Evolutionary conservation across 2,888 invertebrate species (phyloP).

Genomic region (Glaucopsyche alexis): DNA sequence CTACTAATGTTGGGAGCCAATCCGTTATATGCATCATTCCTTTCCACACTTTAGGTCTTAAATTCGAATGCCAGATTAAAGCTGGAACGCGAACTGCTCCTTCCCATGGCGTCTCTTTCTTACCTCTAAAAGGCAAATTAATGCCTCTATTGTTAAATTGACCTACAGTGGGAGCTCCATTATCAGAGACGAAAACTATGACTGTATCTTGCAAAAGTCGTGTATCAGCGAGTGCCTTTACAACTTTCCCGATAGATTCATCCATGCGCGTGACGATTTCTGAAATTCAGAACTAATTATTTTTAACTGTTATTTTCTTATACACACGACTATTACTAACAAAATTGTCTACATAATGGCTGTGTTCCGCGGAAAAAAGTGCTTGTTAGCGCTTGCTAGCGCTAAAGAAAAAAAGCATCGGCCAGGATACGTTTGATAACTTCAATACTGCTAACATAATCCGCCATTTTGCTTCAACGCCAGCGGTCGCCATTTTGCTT

Average conservation of each 20-base stretch:
- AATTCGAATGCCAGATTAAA: constrained; percentile 82
- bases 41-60: constrained; percentile 82
- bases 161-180: constrained; percentile 90
- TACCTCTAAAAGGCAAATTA: constrained; percentile 88
- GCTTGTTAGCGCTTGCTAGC: no score
- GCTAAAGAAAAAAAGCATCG: no score
- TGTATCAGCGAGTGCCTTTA: constrained; percentile 83
- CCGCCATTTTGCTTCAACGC: no score
- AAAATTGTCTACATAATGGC: no score
- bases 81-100: constrained; percentile 90
- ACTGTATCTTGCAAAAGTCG: constrained; percentile 89
- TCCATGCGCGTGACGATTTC: constrained; percentile 88
- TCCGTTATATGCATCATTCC: constrained; percentile 89
- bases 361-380: no score
- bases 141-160: constrained; percentile 87
- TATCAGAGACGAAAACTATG: constrained; percentile 93
- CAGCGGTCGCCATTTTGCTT: no score
- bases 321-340: no score
- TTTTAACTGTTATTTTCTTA: not conserved
- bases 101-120: constrained; percentile 91
- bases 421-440: no score
- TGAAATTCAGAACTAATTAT: constrained; percentile 52
- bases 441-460: no score
- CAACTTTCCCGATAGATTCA: constrained; percentile 87
- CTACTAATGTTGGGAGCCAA: constrained; percentile 87